Evolutionary conservation across 2,113 vertebrate species (phyloP), one percentile per base, ranked within the genome.

Genomic region (Ellobius talpinus): DNA sequence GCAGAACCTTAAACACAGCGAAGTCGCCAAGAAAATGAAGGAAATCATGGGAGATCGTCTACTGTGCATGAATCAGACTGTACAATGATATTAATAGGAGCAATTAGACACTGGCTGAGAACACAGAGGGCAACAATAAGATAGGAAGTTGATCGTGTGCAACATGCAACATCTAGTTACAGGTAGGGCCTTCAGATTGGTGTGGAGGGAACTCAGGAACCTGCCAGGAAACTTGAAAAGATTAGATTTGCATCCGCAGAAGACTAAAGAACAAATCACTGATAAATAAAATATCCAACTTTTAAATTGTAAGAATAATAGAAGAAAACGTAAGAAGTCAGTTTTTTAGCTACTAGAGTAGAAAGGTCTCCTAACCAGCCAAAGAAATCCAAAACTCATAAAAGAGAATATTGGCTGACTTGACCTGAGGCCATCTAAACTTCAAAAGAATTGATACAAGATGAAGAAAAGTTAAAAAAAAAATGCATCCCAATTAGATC

Each of bases 111-210:
- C n/a, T 77, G 65, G 58, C 31, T 7, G 14, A 76, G 74, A 42
- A 76, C 17, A 2, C 36, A 12, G 77, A 63, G 23, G 0, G 5
- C 72, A 17, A 2, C 1, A 1, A 26, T 9, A 39, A 36, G 47
- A 14, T 0, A 21, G 61, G 19, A 3, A 24, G 33, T 23, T n/a
- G 33, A 16, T 63, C 13, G 2, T 7, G 19, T 0, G 2, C 36
- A 26, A 12, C 77, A 26, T 2, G 29, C 9, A 42, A 21, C 66
- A 7, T 13, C 12, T 2, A 23, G 3, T 16, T 17, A 24, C 21
- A 13, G 65, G 50, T 10, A 14, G 24, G 58, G 39, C 21, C 26
- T 70, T 86, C 66, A 66, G 10, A 31, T 55, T 26, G 5, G n/a
- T 9, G 4, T 31, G 26, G 31, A 81, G 52, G 36, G 4, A 4